These are phyloP conservation scores for Philypnodon macrostomus DNA, from an alignment of 2,797 vertebrate genomes.

Conservation along the genomic window DNA sequence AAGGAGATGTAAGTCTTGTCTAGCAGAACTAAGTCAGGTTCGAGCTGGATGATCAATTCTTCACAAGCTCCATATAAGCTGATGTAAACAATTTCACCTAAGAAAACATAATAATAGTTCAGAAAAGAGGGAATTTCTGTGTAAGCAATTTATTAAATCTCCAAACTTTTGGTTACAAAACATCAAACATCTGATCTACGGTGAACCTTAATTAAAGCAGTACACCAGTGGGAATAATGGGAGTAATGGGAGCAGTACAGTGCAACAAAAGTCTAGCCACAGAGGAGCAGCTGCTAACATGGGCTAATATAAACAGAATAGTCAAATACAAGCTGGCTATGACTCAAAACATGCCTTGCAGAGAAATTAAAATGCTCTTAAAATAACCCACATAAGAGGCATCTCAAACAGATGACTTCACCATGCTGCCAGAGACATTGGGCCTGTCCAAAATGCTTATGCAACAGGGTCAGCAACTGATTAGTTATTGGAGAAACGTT, in stretches of 20 bases:
- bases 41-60: constrained; percentile 79
- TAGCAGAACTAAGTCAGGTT: constrained; percentile 69
- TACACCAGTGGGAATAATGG: not conserved
- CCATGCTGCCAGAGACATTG: constrained; percentile 10
- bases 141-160: too few relatives aligned
- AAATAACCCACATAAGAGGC: constrained; percentile 26
- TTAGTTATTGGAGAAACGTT: not conserved
- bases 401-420: constrained; percentile 1
- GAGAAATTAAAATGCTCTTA: constrained; percentile 22
- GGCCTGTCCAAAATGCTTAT: too few relatives aligned
- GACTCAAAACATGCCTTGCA: constrained; percentile 14
- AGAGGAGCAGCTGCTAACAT: constrained; percentile 17
- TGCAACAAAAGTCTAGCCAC: constrained; percentile 10
- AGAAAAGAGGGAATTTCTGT: too few relatives aligned
- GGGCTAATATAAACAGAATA: constrained; percentile 23
- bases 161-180: too few relatives aligned
- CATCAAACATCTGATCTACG: too few relatives aligned
- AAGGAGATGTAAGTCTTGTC: constrained; percentile 82
- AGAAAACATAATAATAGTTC: too few relatives aligned
- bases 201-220: not conserved
- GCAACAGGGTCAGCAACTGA: too few relatives aligned
- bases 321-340: constrained; percentile 24
- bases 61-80: constrained; percentile 77
- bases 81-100: constrained; percentile 84
- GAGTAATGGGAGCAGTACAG: not conserved